Evolutionary conservation across 1,140 invertebrate species (phyloP).

Genomic region (Drosophila virilis): DNA sequence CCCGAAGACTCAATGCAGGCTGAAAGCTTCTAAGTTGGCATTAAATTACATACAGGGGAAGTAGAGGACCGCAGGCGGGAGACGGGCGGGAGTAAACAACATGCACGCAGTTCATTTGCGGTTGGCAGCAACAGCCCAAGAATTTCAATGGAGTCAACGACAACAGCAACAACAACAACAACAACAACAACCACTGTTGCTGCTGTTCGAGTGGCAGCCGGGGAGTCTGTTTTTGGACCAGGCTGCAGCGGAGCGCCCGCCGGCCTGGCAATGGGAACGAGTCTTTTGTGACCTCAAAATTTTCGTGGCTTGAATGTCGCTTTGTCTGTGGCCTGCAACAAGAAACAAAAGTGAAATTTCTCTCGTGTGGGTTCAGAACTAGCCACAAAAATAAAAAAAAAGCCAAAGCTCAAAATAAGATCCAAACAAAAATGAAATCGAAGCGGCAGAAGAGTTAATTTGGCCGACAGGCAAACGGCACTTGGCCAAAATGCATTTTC

Average conservation of each 20-base stretch:
- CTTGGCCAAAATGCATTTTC: conserved; percentile 69
- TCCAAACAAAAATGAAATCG: conserved; percentile 55
- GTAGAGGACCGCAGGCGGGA: not conserved
- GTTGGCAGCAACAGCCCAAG: conserved; percentile 51
- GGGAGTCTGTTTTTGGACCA: conserved; percentile 15
- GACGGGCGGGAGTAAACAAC: conserved; percentile 12
- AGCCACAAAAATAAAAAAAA: conserved; percentile 23
- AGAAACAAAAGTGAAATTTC: conserved; percentile 80
- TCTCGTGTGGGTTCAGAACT: conserved; percentile 67
- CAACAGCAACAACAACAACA: conserved; percentile 25
- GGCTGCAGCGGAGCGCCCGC: not conserved
- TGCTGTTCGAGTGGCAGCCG: conserved; percentile 18
- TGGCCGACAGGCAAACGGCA: conserved; percentile 37
- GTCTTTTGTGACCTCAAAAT: conserved; percentile 74
- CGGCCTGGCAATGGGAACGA: conserved; percentile 60
- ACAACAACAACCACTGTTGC: conserved; percentile 24
- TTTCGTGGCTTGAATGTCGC: conserved; percentile 74
- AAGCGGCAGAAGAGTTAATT: conserved; percentile 23
- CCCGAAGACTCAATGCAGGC: conserved; percentile 17
- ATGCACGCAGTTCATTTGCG: conserved; percentile 65
- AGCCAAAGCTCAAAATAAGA: not conserved
- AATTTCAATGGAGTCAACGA: conserved; percentile 68
- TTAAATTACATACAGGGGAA: conserved; percentile 56
- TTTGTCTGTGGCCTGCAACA: conserved; percentile 55
- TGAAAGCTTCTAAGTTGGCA: conserved; percentile 69